Conservation (phyloP, 1,140 invertebrate species). For the Xylocopa sonorina region DNA sequence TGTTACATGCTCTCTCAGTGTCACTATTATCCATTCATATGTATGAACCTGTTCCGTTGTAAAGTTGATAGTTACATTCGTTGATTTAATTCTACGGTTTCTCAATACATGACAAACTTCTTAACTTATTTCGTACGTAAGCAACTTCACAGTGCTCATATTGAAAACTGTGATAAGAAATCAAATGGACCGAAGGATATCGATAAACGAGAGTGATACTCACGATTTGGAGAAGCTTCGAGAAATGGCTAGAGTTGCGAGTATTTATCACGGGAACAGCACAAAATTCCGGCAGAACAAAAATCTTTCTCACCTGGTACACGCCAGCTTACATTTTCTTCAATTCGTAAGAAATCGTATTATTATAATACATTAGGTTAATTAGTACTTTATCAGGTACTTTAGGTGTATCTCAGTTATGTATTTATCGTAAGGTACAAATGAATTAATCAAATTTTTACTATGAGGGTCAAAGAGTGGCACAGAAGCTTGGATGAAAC, state of each 20-base stretch:
- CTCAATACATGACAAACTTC: too few species aligned
- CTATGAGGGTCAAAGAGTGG: neutral
- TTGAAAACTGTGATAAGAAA: neutral
- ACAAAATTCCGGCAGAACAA: conserved; percentile 68
- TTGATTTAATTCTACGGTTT: neutral
- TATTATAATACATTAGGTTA: neutral
- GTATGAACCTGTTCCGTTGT: conserved; percentile 12
- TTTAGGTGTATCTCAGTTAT: too few species aligned
- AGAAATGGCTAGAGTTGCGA: conserved; percentile 71
- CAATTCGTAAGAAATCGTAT: conserved; percentile 69
- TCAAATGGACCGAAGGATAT: neutral
- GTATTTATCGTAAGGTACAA: too few species aligned
- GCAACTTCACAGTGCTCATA: too few species aligned
- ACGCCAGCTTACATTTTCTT: conserved; percentile 66
- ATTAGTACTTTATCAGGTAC: too few species aligned
- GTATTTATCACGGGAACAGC: conserved; percentile 63
- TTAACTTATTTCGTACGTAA: too few species aligned
- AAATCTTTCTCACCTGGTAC: conserved; percentile 71
- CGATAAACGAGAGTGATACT: neutral
- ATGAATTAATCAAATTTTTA: too few species aligned
- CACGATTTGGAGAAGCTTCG: conserved; percentile 67
- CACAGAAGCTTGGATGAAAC: conserved; percentile 7
- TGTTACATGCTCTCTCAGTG: conserved; percentile 9
- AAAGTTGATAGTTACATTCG: neutral
- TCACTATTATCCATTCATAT: conserved; percentile 28